Evolutionary conservation across 1,140 invertebrate genomes (phyloP), one percentile per base, ranked within the genome.

Genomic region (Antheraea pernyi): DNA sequence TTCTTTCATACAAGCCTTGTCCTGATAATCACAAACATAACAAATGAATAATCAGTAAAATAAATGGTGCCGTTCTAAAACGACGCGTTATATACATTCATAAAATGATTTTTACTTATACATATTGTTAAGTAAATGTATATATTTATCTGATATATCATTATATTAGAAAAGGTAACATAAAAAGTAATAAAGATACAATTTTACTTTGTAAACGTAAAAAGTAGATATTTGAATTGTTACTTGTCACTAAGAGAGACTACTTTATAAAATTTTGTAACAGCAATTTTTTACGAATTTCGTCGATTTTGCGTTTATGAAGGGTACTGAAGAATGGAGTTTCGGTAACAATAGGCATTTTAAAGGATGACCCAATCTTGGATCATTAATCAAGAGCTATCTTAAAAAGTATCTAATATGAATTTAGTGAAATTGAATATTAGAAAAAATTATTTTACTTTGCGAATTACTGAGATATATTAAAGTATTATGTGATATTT

Each of bases 301-400:
- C 48, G 18, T 65, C 64, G 18, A 65, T 65, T 65, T 53, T 13
- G 64, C 64, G 37, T 48, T 65, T 65, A 46, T 65, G 30, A 19
- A 65, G 64, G n/a, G n/a, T 18, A 19, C 64, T 48, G 8, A 39
- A 65, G 46, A 65, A 65, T 65, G 36, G 22, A 48, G 18, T 16
- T 46, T 46, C 46, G 30, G 37, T 18, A 65, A 48, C 37, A 65
- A 65, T 48, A 19, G 37, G 19, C 9, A 39, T 19, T 18, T 53
- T 19, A 48, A 65, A 19, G 36, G 64, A 19, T 18, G n/a, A 9
- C 19, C 18, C 18, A 48, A 48, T 18, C 13, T 48, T n/a, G 30
- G 30, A 65, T 22, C 64, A 46, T 65, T 65, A 19, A 65, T 65
- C 10, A 61, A 61, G 30, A 36, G n/a, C 61, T 63, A 53, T 16